Evolutionary conservation across 2,888 invertebrate species (phyloP).

Genomic region (Sphecodes monilicornis): DNA sequence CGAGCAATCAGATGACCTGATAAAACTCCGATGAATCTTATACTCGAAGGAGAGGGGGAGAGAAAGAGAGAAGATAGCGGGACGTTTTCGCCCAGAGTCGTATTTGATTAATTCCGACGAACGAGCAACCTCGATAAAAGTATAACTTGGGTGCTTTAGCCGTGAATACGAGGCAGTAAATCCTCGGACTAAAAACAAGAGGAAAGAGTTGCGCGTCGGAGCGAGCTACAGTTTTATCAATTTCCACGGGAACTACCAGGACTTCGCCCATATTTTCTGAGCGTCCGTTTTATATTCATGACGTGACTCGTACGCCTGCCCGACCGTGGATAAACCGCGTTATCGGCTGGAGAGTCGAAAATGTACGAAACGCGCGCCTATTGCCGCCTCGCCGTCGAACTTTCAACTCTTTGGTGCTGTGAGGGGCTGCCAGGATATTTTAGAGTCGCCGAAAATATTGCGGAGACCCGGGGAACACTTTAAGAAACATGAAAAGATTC

Average conservation of each 20-base stretch:
- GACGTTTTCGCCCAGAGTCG: not conserved
- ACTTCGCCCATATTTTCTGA: slow-evolving; percentile 30
- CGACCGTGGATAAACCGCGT: slow-evolving; percentile 32
- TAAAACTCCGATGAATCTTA: not conserved
- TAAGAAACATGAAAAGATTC: not conserved
- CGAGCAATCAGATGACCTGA: not conserved
- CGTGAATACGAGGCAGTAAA: slow-evolving; percentile 29
- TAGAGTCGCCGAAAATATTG: not conserved
- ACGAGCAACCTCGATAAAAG: slow-evolving; percentile 2
- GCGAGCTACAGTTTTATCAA: slow-evolving; percentile 42
- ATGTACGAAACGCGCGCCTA: slow-evolving; percentile 21
- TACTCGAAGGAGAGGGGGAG: too few species aligned
- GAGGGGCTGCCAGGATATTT: not conserved
- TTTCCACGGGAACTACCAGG: slow-evolving; percentile 41
- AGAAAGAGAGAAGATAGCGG: not conserved
- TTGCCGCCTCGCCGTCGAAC: not conserved
- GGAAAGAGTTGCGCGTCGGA: not conserved
- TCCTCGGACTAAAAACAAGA: slow-evolving; percentile 1
- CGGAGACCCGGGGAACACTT: not conserved
- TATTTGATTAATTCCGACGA: slow-evolving; percentile 31
- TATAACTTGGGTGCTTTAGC: not conserved
- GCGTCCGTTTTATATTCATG: slow-evolving; percentile 59
- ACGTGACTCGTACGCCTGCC: slow-evolving; percentile 8
- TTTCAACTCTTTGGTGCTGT: not conserved
- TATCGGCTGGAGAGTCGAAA: slow-evolving; percentile 44